A percentile compares a stretch with the other conserved stretches of the same genome.
phyloP scores from a whole-genome alignment of 1,140 invertebrate genomes.

The Orius insidiosus region DNA sequence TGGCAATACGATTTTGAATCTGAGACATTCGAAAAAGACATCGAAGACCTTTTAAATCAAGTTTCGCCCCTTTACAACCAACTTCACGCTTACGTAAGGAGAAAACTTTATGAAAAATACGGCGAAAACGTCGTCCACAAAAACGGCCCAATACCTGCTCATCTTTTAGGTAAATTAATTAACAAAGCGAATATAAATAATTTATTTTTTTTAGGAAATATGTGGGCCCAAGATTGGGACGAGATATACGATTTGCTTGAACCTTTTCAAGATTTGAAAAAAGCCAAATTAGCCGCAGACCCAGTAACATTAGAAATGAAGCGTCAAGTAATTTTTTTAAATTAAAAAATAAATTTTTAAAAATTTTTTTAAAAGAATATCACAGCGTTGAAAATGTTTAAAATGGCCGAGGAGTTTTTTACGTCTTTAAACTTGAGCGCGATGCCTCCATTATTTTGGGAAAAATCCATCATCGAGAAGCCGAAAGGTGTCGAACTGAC shows the following conservation, averaged over 20 bases:
- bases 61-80: constrained; percentile 67
- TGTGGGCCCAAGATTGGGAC: constrained; percentile 86
- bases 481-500: constrained; percentile 51
- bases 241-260: constrained; percentile 53
- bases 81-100: constrained; percentile 72
- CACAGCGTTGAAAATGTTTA: constrained; percentile 56
- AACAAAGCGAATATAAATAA: constrained; percentile 21
- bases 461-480: constrained; percentile 63
- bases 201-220: constrained; percentile 49
- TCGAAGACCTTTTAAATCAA: constrained; percentile 49
- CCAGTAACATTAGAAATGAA: constrained; percentile 42
- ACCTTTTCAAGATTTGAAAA: constrained; percentile 45
- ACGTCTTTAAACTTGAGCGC: constrained; percentile 62
- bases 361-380: constrained; percentile 36
- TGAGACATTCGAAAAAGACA: constrained; percentile 36
- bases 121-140: constrained; percentile 42
- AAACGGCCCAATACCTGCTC: constrained; percentile 71
- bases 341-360: too few relatives aligned
- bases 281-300: constrained; percentile 60
- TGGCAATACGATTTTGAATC: constrained; percentile 45
- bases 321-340: too few relatives aligned
- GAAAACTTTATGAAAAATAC: constrained; percentile 51
- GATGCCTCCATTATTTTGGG: constrained; percentile 67
- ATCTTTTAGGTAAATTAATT: constrained; percentile 48
- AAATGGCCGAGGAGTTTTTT: constrained; percentile 72